A percentile compares a stretch with the other conserved stretches of the same genome.
Evolutionary conservation across 2,888 invertebrate species (phyloP).

Genomic region (Orthonevra nobilis): DNA sequence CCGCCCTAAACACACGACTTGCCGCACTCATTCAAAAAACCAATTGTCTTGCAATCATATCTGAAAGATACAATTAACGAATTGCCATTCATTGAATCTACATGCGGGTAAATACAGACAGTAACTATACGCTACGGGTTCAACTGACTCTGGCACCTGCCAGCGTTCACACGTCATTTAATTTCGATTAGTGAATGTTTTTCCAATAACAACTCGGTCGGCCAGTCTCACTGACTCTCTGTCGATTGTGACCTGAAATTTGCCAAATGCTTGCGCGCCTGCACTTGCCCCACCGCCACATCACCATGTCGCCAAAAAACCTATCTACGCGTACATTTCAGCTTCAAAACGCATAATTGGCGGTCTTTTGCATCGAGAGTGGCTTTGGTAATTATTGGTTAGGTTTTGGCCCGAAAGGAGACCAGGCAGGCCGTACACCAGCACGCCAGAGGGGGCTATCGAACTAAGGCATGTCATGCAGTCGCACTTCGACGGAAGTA

Average conservation of each 20-base stretch:
- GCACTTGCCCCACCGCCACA: constrained; percentile 30
- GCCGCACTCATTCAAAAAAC: too few relatives aligned
- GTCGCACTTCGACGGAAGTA: too few relatives aligned
- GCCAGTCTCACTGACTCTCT: not conserved
- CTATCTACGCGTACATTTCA: constrained; percentile 49
- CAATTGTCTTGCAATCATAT: too few relatives aligned
- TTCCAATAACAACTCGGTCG: constrained; percentile 60
- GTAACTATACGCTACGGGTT: not conserved
- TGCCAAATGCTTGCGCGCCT: constrained; percentile 56
- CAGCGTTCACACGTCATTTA: constrained; percentile 79
- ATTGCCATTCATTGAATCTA: too few relatives aligned
- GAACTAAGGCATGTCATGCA: constrained; percentile 23
- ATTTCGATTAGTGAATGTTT: constrained; percentile 78
- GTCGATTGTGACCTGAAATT: constrained; percentile 50
- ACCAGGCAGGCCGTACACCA: constrained; percentile 21
- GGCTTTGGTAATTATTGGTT: constrained; percentile 66
- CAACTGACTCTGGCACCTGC: constrained; percentile 66
- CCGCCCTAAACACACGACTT: too few relatives aligned
- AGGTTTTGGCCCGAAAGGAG: constrained; percentile 57
- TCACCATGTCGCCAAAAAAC: not conserved
- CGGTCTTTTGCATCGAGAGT: constrained; percentile 60
- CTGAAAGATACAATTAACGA: too few relatives aligned
- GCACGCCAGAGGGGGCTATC: constrained; percentile 52
- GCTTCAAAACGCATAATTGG: constrained; percentile 64
- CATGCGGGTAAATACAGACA: too few relatives aligned